Base-by-base conservation (phyloP, 1,140 invertebrate genomes). In the Diabrotica undecimpunctata region DNA sequence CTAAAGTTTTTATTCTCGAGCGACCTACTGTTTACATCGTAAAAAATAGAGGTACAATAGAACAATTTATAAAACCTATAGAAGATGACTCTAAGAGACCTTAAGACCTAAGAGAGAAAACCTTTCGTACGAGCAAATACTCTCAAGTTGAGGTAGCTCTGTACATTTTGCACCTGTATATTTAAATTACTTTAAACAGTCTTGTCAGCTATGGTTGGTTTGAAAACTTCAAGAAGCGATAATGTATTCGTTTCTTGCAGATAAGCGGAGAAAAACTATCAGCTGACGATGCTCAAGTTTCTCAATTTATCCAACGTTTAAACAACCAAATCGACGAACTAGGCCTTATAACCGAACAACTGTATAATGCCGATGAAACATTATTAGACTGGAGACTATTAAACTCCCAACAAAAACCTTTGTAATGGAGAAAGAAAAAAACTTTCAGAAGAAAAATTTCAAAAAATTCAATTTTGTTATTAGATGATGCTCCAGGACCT, bases 261-360 rank as follows among this genome's bases (percentile, higher is more conserved):
- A 58, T 66, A 9, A 57, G 60, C 39, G 61, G 61, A 10, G 65
- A 66, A 58, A 66, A 66, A 58, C 8, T 66, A 36, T 63, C 65
- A 9, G 50, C 6, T 53, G 41, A 66, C 50, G 39, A 62, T 39
- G 7, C 38, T 10, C 54, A 61, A 13, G 50, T 66, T n/a, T 25
- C 56, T 35, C 13, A 51, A 57, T 63, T 63, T 41, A 55, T 66
- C 50, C 36, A 13, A 62, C 50, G 58, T 54, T 25, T 58, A 13
- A 35, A 13, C 7, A 35, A 11, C 50, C 37, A 62, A 53, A 63
- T 65, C 58, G 61, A 53, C 35, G 53, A 65, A 35, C 50, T 61
- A 12, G 39, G 39, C 39, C 39, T 46, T 46, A 46, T 10, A 46
- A 7, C 39, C 11, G 39, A 46, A 46, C 7, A 46, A 46, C 7